phyloP scores from a whole-genome alignment of 2,888 invertebrate species.

The Orthosia incerta region DNA sequence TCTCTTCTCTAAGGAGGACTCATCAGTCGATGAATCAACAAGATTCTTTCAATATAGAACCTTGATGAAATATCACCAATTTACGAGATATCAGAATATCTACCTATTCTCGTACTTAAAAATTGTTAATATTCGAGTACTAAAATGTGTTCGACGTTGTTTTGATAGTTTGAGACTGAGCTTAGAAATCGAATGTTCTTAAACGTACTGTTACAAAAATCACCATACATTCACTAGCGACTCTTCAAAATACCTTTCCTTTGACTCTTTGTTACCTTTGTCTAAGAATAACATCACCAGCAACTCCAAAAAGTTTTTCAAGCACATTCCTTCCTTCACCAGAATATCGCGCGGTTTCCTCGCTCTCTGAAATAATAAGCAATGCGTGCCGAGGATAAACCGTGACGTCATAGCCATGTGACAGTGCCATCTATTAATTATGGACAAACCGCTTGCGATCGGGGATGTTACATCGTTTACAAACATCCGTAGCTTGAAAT shows the following conservation, averaged over 20 bases:
- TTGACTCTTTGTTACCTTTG: background rate
- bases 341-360: slow-evolving; percentile 63
- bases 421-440: slow-evolving; percentile 86
- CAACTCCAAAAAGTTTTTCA: slow-evolving; percentile 26
- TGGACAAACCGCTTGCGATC: slow-evolving; percentile 77
- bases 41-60: background rate
- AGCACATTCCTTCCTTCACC: slow-evolving; percentile 37
- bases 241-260: background rate
- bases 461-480: slow-evolving; percentile 65
- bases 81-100: too few species aligned
- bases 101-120: too few species aligned
- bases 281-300: slow-evolving; percentile 31
- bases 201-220: too few species aligned
- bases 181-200: too few species aligned
- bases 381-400: slow-evolving; percentile 70
- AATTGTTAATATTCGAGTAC: too few species aligned
- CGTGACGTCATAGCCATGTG: slow-evolving; percentile 82
- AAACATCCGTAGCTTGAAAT: slow-evolving; percentile 62
- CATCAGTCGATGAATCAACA: background rate
- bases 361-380: slow-evolving; percentile 74
- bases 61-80: too few species aligned
- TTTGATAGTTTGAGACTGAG: too few species aligned
- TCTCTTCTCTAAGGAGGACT: too few species aligned
- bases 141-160: too few species aligned
- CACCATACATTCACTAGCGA: background rate